Evolutionary conservation across 2,888 invertebrate species (phyloP).

Genomic region (Ophion obscuratus): DNA sequence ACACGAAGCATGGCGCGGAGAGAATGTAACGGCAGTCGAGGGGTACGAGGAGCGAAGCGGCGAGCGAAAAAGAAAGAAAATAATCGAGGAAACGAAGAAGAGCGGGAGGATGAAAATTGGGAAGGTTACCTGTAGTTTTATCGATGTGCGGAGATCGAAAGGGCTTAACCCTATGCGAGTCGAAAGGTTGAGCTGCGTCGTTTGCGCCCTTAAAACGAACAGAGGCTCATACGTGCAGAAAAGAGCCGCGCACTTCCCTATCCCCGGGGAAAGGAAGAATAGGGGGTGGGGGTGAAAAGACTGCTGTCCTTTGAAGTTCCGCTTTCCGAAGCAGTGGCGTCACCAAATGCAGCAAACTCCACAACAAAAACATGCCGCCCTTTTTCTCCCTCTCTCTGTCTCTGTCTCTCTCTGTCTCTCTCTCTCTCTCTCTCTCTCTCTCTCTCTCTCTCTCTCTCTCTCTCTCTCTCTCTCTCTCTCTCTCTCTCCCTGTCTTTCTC

Average conservation of each 20-base stretch:
- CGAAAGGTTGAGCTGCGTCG: not conserved
- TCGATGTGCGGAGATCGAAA: conserved; percentile 2
- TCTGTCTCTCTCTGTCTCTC: not conserved
- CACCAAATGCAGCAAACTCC: conserved; percentile 49
- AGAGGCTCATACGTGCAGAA: not conserved
- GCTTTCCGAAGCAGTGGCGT: conserved; percentile 60
- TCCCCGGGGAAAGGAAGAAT: conserved; percentile 60
- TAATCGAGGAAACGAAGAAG: conserved; percentile 27
- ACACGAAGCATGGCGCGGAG: conserved; percentile 57
- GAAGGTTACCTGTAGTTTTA: conserved; percentile 24
- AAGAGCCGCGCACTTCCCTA: conserved; percentile 69
- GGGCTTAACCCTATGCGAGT: conserved; percentile 49
- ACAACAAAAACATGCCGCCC: conserved; percentile 46
- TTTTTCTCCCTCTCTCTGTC: not conserved
- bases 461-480: not conserved
- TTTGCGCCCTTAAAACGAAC: conserved; percentile 21
- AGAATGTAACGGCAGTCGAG: conserved; percentile 38
- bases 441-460: not conserved
- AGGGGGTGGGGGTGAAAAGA: not conserved
- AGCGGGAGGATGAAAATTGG: conserved; percentile 33
- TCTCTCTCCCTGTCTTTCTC: not conserved
- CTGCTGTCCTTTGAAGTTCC: conserved; percentile 69
- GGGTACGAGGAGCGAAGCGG: conserved; percentile 12
- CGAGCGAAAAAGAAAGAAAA: conserved; percentile 36
- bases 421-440: not conserved